Evolutionary conservation across 1,140 invertebrate species (phyloP).

Genomic region (Pogonomyrmex californicus): DNA sequence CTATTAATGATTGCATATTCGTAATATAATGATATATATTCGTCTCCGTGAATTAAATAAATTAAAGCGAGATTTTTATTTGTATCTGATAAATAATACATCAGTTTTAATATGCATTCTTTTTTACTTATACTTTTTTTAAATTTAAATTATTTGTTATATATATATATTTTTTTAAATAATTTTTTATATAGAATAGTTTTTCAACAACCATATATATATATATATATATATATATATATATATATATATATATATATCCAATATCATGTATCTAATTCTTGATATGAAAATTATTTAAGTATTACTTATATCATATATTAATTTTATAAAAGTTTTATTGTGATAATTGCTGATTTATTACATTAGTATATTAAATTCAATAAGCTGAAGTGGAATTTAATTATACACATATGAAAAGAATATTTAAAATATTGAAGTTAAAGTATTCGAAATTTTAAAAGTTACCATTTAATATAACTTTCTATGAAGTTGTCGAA

Average conservation of each 20-base stretch:
- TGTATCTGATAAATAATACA: not conserved
- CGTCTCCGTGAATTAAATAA: not conserved
- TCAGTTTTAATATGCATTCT: not conserved
- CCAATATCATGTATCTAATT: not conserved
- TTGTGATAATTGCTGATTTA: not conserved
- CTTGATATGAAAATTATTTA: not conserved
- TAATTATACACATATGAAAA: not conserved
- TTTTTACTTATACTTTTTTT: not conserved
- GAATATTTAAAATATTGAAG: not conserved
- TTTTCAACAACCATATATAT: not conserved
- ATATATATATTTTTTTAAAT: not conserved
- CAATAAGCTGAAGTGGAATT: not conserved
- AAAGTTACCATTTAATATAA: not conserved
- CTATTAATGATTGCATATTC: not conserved
- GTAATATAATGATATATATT: too few species aligned
- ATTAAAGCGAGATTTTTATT: not conserved
- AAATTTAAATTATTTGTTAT: slow-evolving; percentile 1
- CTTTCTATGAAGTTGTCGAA: too few species aligned
- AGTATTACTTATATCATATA: not conserved
- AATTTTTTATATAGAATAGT: not conserved
- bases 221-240: not conserved
- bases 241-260: not conserved
- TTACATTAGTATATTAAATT: not conserved
- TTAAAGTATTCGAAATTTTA: not conserved
- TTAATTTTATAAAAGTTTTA: not conserved